These are phyloP conservation scores for Lamproptera curius DNA, from an alignment of 2,888 invertebrate genomes.

Conservation along the genomic window DNA sequence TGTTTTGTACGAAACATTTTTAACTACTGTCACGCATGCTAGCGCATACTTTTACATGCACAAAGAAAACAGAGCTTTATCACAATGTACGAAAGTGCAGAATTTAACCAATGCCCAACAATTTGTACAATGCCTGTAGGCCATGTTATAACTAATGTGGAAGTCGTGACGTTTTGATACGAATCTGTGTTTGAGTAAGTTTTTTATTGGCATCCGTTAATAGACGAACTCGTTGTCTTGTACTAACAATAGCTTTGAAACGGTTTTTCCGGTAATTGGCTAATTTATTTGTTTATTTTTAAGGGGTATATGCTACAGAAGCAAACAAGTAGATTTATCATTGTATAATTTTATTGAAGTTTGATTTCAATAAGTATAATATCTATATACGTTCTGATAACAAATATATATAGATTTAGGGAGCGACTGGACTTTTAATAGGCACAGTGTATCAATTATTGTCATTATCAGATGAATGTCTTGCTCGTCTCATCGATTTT, in stretches of 20 bases:
- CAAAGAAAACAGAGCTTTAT: background rate
- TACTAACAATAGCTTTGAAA: background rate
- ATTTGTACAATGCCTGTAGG: slow-evolving; percentile 2
- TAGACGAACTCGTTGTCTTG: slow-evolving; percentile 14
- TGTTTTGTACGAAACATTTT: slow-evolving; percentile 33
- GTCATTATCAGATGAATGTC: too few relatives aligned
- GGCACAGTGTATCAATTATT: too few relatives aligned
- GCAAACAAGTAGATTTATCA: too few relatives aligned
- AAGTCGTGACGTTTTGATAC: slow-evolving; percentile 43
- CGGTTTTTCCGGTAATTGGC: too few relatives aligned
- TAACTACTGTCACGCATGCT: slow-evolving; percentile 22
- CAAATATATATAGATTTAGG: too few relatives aligned
- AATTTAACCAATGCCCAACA: background rate
- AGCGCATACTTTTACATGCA: slow-evolving; percentile 4
- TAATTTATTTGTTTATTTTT: too few relatives aligned
- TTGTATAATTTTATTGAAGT: too few relatives aligned
- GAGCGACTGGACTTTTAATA: too few relatives aligned
- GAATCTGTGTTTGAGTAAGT: slow-evolving; percentile 37
- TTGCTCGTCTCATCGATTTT: too few relatives aligned
- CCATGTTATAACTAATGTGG: slow-evolving; percentile 33
- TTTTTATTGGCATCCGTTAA: slow-evolving; percentile 26
- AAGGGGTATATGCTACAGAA: too few relatives aligned
- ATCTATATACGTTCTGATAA: too few relatives aligned
- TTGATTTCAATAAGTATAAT: too few relatives aligned
- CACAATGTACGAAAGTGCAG: slow-evolving; percentile 1